Conservation (phyloP, 1,140 invertebrate species). For the Lasaia peninsularis region DNA sequence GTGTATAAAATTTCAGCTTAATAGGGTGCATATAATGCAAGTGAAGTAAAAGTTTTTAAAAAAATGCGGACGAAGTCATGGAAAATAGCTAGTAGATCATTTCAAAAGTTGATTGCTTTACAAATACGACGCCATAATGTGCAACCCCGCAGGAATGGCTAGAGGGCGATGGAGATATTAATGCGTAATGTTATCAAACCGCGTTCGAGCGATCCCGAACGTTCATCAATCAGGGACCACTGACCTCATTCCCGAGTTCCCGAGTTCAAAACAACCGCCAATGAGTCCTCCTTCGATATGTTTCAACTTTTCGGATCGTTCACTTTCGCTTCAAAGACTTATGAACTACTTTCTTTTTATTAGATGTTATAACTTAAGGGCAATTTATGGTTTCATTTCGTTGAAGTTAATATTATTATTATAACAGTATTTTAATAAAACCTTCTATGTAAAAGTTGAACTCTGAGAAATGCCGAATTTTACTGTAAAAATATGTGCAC, state of each 20-base stretch:
- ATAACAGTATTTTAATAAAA: not conserved
- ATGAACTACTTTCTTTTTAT: conserved; percentile 20
- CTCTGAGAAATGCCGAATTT: too few relatives aligned
- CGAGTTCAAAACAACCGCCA: conserved; percentile 57
- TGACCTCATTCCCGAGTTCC: conserved; percentile 63
- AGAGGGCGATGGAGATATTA: conserved; percentile 46
- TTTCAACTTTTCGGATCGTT: conserved; percentile 66
- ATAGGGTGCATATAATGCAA: too few relatives aligned
- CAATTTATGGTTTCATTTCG: conserved; percentile 4
- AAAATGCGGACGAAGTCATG: too few relatives aligned
- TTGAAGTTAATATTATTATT: not conserved
- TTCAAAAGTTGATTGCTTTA: not conserved
- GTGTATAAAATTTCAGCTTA: too few relatives aligned
- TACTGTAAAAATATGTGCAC: too few relatives aligned
- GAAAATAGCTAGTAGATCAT: too few relatives aligned
- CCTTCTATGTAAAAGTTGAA: not conserved
- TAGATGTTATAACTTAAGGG: conserved; percentile 4
- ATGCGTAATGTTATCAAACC: conserved; percentile 61
- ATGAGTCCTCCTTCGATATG: conserved; percentile 46
- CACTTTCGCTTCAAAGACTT: conserved; percentile 56
- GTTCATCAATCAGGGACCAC: conserved; percentile 62
- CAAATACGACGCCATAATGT: not conserved
- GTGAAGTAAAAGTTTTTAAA: too few relatives aligned
- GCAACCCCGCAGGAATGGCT: conserved; percentile 17
- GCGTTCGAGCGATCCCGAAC: conserved; percentile 34